Evolutionary conservation across 2,797 vertebrate species (phyloP), one percentile per base, ranked within the genome.

Genomic region (Centropyge bicolor): DNA sequence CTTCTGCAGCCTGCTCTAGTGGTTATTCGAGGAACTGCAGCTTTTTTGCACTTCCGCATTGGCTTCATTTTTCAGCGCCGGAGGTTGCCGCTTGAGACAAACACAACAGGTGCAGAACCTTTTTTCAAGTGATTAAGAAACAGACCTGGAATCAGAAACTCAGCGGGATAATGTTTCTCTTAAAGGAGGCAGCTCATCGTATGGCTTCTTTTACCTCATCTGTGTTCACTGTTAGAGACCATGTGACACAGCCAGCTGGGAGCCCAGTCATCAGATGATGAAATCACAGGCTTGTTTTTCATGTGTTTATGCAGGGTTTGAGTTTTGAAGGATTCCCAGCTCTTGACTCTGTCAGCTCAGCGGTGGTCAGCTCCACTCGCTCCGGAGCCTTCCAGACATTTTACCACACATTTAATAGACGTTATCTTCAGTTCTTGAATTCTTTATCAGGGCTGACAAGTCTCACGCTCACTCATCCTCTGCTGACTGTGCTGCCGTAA

Each of bases 61-160:
- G n/a, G n/a, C n/a, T n/a, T n/a, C n/a, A n/a, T n/a, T n/a, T n/a
- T n/a, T n/a, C n/a, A n/a, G n/a, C n/a, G n/a, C n/a, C n/a, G n/a
- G n/a, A n/a, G n/a, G n/a, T n/a, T n/a, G n/a, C n/a, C n/a, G n/a
- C n/a, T n/a, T n/a, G n/a, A n/a, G n/a, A 74, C 52, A 46, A 84
- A 83, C 74, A 63, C 35, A 69, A 68, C 78, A 85, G 87, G 82
- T 89, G 86, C 74, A 49, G 45, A 68, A 78, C n/a, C n/a, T 62
- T 83, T 74, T 80, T 70, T 80, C 69, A 76, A 48, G 55, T 43
- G 64, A 81, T 78, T 77, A 76, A 60, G 68, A 85, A 82, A 68
- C 67, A 63, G 63, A n/a, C 36, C 49, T 59, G 65, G 22, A 77
- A 71, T 79, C 76, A 74, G 14, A 74, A 80, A 61, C 9, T n/a